A percentile compares a stretch with the other conserved stretches of the same genome.
Conservation (phyloP, 2,888 invertebrate genomes). For the Cenopis cana region DNA sequence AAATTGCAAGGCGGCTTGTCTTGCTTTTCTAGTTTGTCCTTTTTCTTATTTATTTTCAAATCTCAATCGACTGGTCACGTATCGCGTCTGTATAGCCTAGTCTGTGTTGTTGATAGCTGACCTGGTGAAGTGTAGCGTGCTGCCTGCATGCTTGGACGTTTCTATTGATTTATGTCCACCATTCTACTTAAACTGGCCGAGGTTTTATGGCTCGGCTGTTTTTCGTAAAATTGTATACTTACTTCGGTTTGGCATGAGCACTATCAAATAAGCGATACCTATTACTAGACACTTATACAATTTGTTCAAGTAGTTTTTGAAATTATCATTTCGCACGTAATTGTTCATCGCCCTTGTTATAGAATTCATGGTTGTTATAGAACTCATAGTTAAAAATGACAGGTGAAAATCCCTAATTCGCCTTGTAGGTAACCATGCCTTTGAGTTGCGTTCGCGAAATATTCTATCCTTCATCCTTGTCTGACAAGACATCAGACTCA, state of each 20-base stretch:
- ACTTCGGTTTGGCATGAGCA: background rate
- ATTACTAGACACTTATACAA: background rate
- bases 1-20: background rate
- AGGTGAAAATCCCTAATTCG: background rate
- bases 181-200: background rate
- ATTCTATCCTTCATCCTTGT: no score
- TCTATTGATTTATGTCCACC: conserved; percentile 12
- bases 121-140: background rate
- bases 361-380: no score
- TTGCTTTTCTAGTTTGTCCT: background rate
- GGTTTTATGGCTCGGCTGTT: background rate
- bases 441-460: no score
- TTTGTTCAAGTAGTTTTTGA: background rate
- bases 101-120: background rate
- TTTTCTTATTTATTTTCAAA: background rate
- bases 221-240: background rate
- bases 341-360: background rate
- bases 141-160: conserved; percentile 16
- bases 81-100: background rate
- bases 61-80: background rate
- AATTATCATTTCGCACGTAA: background rate
- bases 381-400: no score
- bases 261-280: background rate
- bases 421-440: background rate
- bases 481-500: no score